Base-by-base conservation (phyloP, 1,140 invertebrate species). In the Drosophila cardini region DNA sequence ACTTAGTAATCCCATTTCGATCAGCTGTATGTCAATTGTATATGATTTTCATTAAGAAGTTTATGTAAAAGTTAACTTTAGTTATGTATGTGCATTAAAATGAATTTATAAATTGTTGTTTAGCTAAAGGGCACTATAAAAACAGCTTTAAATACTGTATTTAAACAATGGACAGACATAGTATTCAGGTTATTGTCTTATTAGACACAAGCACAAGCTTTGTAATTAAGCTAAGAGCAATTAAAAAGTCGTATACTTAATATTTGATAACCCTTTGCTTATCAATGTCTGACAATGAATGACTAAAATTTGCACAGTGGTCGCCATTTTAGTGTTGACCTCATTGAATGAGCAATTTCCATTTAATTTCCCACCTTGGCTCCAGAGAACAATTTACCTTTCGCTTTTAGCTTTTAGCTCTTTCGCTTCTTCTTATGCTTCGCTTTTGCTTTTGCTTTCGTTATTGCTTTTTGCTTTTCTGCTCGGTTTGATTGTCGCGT, bases 401-500 rank as follows among this genome's bases (percentile, higher is more conserved):
- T 56, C 38, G 53, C 36, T 62, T 61, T 21, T 10, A 9, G 21
- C 21, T 26, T 4, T 26, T n/a, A n/a, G 21, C 21, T 26, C 21
- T 26, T 4, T 26, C 21, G 21, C 21, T 26, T 21, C 21, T 3
- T 21, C 21, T 21, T 26, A n/a, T n/a, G n/a, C n/a, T n/a, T n/a
- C n/a, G n/a, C 21, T 26, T 26, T 5, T 26, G 5, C 21, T 26
- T 26, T 26, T 30, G 43, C 10, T 46, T 21, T 15, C 16, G 13
- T 26, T 36, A 34, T 18, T 56, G 58, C 18, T 5, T 38, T 46
- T 45, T 34, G 26, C 45, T 72, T 68, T 74, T 56, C 69, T 36
- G 56, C 15, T 13, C 18, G 46, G 40, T 64, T 32, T 69, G 56
- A 61, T 62, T 55, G 71, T 89, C 80, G 75, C 69, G 68, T 73